A percentile compares a stretch with the other conserved stretches of the same genome.
These are phyloP conservation scores for Electrona antarctica DNA, from an alignment of 2,113 vertebrate genomes.

Conservation along the genomic window DNA sequence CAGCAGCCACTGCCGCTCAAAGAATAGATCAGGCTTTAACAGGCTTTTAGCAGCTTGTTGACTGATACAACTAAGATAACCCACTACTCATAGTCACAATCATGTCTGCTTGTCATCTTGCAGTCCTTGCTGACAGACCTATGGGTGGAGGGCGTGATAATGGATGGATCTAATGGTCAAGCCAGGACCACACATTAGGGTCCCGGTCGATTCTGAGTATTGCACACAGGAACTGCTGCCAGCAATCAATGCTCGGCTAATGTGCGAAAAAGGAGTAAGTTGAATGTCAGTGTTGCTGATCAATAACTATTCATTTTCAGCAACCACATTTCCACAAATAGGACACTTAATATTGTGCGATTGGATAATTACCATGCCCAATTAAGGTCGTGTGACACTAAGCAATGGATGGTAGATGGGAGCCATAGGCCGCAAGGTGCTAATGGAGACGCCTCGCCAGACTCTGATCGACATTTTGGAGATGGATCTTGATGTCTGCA, in stretches of 20 bases:
- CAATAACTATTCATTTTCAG: constrained; percentile 81
- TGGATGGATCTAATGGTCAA: constrained; percentile 76
- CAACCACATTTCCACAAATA: constrained; percentile 74
- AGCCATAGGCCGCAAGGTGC: constrained; percentile 59
- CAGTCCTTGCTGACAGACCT: constrained; percentile 67
- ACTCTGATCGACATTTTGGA: constrained; percentile 65
- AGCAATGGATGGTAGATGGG: constrained; percentile 63
- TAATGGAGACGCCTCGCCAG: constrained; percentile 68
- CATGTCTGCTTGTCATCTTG: constrained; percentile 66
- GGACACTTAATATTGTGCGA: constrained; percentile 76
- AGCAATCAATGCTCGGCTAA: constrained; percentile 81
- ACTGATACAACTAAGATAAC: constrained; percentile 58
- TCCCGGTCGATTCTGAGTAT: constrained; percentile 72
- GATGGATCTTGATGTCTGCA: constrained; percentile 74
- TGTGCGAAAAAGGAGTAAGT: constrained; percentile 75
- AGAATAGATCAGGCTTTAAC: constrained; percentile 32
- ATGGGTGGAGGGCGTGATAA: constrained; percentile 71
- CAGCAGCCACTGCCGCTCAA: too few species aligned
- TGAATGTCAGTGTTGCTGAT: constrained; percentile 76
- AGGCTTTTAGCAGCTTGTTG: constrained; percentile 55
- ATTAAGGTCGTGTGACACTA: constrained; percentile 76
- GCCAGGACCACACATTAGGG: constrained; percentile 77
- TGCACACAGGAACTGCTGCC: constrained; percentile 71
- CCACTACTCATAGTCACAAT: constrained; percentile 58
- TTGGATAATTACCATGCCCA: constrained; percentile 79